Percentiles rank a stretch among this genome's conserved stretches.
Evolutionary conservation across 2,888 invertebrate genomes (phyloP).

Genomic region (Leptopilina drosophilae): DNA sequence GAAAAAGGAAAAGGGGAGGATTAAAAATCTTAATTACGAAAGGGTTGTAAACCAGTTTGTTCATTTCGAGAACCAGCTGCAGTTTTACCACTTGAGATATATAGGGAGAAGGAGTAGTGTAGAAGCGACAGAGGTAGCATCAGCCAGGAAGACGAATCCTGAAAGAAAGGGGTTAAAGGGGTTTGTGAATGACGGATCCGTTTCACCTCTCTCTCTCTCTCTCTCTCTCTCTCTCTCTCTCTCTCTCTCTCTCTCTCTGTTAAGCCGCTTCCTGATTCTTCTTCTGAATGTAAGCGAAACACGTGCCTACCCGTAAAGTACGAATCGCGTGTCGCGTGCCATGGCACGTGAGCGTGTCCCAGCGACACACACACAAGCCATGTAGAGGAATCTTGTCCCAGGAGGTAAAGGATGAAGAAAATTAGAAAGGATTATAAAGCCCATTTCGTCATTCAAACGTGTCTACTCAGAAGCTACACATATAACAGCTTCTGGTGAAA

Average conservation of each 20-base stretch:
- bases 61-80: conserved; percentile 28
- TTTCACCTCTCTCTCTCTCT: conserved; percentile 19
- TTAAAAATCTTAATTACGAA: conserved; percentile 8
- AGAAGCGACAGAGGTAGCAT: no score
- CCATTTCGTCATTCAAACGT: not conserved
- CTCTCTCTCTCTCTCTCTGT: not conserved
- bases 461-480: no score
- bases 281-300: conserved; percentile 47
- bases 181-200: conserved; percentile 38
- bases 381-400: conserved; percentile 45
- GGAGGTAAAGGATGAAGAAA: not conserved
- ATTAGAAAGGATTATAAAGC: conserved; percentile 18
- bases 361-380: conserved; percentile 20
- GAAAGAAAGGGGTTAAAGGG: conserved; percentile 42
- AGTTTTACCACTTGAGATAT: conserved; percentile 10
- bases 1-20: not conserved
- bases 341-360: conserved; percentile 46
- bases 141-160: conserved; percentile 32
- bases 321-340: conserved; percentile 43
- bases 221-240: not conserved
- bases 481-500: not conserved
- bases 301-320: conserved; percentile 44
- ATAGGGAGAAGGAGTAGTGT: no score
- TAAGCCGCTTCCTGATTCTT: conserved; percentile 49
- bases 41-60: conserved; percentile 33